Evolutionary conservation across 2,113 vertebrate genomes (phyloP).

Genomic region (Scopus umbretta): DNA sequence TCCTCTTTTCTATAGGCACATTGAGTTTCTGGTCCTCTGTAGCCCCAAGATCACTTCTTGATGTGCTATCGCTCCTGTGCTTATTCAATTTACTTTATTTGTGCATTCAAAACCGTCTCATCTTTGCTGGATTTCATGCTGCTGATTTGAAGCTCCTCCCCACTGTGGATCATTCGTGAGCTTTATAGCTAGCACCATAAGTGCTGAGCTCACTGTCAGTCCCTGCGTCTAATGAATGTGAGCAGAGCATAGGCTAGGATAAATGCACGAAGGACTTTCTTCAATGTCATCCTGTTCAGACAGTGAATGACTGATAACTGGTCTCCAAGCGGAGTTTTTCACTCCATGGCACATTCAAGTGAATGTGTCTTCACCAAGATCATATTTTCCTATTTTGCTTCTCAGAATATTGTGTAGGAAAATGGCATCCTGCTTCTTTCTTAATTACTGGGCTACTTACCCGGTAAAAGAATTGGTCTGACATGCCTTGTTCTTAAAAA

Average conservation of each 20-base stretch:
- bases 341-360: not conserved
- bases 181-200: not conserved
- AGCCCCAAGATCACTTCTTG: not conserved
- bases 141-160: not conserved
- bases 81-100: not conserved
- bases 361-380: not conserved
- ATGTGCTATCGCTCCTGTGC: not conserved
- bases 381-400: not conserved
- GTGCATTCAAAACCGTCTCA: not conserved
- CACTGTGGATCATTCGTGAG: not conserved
- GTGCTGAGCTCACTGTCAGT: not conserved
- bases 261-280: not conserved
- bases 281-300: not conserved
- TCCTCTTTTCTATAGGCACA: not conserved
- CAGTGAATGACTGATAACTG: not conserved
- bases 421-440: not conserved
- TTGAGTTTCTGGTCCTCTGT: not conserved
- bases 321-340: not conserved
- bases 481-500: not conserved
- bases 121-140: not conserved
- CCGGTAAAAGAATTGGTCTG: not conserved
- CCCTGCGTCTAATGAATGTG: not conserved
- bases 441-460: not conserved
- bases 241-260: not conserved
- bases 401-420: not conserved